Evolutionary conservation across 2,113 vertebrate species (phyloP), one percentile per base, ranked within the genome.

Genomic region (Colaptes auratus): DNA sequence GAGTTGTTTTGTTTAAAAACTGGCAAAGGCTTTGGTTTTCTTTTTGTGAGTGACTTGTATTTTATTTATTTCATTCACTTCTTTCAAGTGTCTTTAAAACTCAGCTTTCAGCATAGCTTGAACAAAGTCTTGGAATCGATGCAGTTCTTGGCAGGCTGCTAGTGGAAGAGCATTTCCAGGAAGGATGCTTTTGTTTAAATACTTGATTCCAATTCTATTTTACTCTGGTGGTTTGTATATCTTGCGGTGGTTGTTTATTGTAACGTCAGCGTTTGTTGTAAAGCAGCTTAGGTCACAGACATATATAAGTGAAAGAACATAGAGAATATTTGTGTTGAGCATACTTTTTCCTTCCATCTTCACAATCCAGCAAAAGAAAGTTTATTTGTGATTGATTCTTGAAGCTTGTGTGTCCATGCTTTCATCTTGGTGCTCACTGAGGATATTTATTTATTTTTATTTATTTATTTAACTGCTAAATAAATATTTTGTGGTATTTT

Each of bases 161-260:
- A 81, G 73, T 27, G 78, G 65, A 52, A 89, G 74, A 93, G 69
- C n/a, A 70, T 92, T 97, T 96, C 75, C 91, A 94, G 82, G 89
- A 94, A 96, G 93, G 89, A 92, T 89, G 67, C 91, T 89, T 64
- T 93, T 96, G 89, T 97, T 96, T 95, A 94, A 95, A 90, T 77
- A 81, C 25, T 93, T 69, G 72, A 50, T 94, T 89, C 80, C 60
- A 86, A 42, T 88, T 95, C 65, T 64, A 61, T 66, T 84, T 90
- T 82, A 66, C 87, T 73, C 19, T 92, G 90, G 80, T 93, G 36
- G 55, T 78, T 92, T 92, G 86, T 90, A 10, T 92, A 87, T 96
- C 24, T 21, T 90, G 73, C 7, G 4, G 1, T 66, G 50, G 69
- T 95, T 89, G 70, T 92, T 96, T 96, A 93, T 95, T 90, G 39